Evolutionary conservation across 2,113 vertebrate genomes (phyloP).

Genomic region (Corythornis cristatus): DNA sequence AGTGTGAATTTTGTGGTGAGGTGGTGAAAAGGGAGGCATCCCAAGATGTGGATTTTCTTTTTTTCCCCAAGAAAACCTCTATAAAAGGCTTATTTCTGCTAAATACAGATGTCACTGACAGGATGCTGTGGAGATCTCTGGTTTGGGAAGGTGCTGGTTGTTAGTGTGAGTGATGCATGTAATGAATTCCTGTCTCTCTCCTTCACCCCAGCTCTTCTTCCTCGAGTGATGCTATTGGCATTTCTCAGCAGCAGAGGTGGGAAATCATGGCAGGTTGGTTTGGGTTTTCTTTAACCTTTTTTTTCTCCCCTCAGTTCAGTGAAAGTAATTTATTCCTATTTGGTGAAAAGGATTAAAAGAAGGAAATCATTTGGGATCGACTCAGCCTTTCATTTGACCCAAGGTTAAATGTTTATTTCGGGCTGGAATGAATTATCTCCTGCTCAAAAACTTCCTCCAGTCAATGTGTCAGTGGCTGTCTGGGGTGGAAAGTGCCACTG

Average conservation of each 20-base stretch:
- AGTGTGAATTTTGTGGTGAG: neutral
- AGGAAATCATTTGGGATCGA: neutral
- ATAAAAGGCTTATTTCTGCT: neutral
- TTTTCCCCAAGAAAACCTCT: neutral
- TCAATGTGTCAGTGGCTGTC: neutral
- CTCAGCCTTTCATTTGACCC: neutral
- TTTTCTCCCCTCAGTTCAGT: neutral
- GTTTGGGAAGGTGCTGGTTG: neutral
- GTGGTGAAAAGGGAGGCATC: accelerated
- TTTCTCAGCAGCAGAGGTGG: neutral
- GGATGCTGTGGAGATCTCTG: neutral
- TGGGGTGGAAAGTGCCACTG: neutral
- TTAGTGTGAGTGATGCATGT: neutral
- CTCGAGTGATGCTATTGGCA: accelerated
- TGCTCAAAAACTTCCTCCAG: neutral
- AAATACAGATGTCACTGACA: too few species aligned
- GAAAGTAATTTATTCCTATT: neutral
- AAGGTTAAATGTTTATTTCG: neutral
- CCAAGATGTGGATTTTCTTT: neutral
- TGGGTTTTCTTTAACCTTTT: neutral
- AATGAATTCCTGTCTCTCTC: neutral
- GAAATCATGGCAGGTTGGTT: too few species aligned
- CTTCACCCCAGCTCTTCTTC: neutral
- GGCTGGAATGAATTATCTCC: neutral
- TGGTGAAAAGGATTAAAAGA: neutral